Conservation (phyloP, 1,140 invertebrate genomes). For the Macrobrachium rosenbergii region DNA sequence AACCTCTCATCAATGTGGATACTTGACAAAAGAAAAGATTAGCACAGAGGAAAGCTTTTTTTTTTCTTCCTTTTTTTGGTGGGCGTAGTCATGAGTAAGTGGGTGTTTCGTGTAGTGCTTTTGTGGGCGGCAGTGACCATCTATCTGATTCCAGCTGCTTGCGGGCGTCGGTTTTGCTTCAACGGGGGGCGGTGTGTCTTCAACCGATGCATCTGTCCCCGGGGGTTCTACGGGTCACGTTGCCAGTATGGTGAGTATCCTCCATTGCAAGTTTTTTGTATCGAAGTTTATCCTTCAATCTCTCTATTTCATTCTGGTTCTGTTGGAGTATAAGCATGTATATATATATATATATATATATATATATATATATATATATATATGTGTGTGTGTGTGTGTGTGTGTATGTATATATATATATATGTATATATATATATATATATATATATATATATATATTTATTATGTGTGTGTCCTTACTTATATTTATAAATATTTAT, state of each 20-base stretch:
- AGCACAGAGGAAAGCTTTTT: no score
- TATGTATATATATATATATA: conserved; percentile 3
- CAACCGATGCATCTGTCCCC: conserved; percentile 19
- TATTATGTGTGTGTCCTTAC: background rate
- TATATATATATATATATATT: background rate
- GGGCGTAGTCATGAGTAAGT: background rate
- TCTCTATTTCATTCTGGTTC: background rate
- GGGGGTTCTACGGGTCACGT: conserved; percentile 9
- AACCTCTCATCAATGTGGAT: no score
- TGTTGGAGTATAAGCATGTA: background rate
- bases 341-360: conserved; percentile 25
- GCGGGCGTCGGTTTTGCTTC: conserved; percentile 6
- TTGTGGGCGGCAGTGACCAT: conserved; percentile 8
- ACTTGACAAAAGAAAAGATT: no score
- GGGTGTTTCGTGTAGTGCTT: background rate
- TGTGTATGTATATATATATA: background rate
- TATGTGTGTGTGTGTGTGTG: background rate
- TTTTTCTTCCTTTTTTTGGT: no score
- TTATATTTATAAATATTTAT: background rate
- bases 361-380: conserved; percentile 16
- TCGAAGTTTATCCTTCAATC: background rate
- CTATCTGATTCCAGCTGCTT: conserved; percentile 2
- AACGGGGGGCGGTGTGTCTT: conserved; percentile 11
- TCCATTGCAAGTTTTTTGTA: background rate
- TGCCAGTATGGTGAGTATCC: conserved; percentile 17